A percentile compares a stretch with the other conserved stretches of the same genome.
Conservation (phyloP, 2,113 vertebrate genomes). For the Naja naja region DNA sequence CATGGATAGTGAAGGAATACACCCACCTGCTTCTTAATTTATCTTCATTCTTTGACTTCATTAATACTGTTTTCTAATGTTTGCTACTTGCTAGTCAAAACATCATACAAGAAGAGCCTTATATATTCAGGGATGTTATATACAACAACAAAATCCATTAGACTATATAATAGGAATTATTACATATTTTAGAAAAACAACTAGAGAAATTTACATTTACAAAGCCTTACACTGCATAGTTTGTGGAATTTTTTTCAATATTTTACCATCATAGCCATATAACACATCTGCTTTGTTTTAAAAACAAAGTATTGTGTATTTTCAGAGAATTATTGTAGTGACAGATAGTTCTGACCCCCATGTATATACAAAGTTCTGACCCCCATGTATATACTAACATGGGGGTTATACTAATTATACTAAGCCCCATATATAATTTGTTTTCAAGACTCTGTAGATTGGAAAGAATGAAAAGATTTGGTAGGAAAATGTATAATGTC, state of each 20-base stretch:
- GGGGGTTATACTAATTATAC: too few species aligned
- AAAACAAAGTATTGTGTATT: not conserved
- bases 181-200: not conserved
- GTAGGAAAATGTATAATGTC: not conserved
- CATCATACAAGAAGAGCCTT: not conserved
- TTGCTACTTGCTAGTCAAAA: not conserved
- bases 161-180: not conserved
- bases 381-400: too few species aligned
- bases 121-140: not conserved
- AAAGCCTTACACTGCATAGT: not conserved
- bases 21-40: not conserved
- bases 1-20: not conserved
- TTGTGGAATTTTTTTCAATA: not conserved
- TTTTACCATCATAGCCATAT: not conserved
- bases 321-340: not conserved
- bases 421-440: not conserved
- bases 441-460: not conserved
- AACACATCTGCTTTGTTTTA: not conserved
- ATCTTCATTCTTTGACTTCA: not conserved
- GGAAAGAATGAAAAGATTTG: not conserved
- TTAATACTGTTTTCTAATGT: not conserved
- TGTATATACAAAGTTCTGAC: not conserved
- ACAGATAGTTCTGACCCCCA: not conserved
- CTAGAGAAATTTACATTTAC: not conserved
- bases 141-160: not conserved